Evolutionary conservation across 2,888 invertebrate species (phyloP), one percentile per base, ranked within the genome.

Genomic region (Dryocosmus kuriphilus): DNA sequence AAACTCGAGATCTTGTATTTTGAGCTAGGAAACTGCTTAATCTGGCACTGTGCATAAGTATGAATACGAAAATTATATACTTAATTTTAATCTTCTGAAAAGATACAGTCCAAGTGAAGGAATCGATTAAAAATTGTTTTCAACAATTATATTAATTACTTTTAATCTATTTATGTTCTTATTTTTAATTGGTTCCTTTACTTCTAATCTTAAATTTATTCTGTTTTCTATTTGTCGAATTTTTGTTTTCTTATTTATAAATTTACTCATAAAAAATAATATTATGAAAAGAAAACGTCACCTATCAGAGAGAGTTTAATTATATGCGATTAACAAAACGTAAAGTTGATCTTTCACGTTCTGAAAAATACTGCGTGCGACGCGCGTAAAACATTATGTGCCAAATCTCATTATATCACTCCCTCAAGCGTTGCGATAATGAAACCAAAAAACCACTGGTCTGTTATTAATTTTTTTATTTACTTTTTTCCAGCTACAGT

Each of bases 321-420:
- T 61, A 30, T 30, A 61, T 61, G 27, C 14, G 19, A 30, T 16
- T 30, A 61, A 27, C 1, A 61, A 61, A 30, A 27, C 27, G 63
- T 35, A 65, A 67, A 67, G 16, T 46, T 8, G 27, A 41, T 65
- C 38, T 65, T 65, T 65, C 22, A 19, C 24, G n/a, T 65, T 65
- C 24, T 41, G 14, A 24, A 65, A 41, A 65, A 22, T 41, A n/a
- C n/a, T 63, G 22, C 63, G 19, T 57, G 57, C 57, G 22, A n/a
- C 1, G 22, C 22, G 35, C 63, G 32, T 35, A 63, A 19, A 63
- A 35, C 63, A 65, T 65, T 65, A 11, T 67, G 65, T 67, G 65
- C 65, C 65, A 67, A 67, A 67, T 41, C 24, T 67, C 24, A 67
- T 67, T 67, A 41, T 41, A 67, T 27, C 65, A 41, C 65, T 41